Evolutionary conservation across 1,140 invertebrate genomes (phyloP).

Genomic region (Hypothenemus hampei): DNA sequence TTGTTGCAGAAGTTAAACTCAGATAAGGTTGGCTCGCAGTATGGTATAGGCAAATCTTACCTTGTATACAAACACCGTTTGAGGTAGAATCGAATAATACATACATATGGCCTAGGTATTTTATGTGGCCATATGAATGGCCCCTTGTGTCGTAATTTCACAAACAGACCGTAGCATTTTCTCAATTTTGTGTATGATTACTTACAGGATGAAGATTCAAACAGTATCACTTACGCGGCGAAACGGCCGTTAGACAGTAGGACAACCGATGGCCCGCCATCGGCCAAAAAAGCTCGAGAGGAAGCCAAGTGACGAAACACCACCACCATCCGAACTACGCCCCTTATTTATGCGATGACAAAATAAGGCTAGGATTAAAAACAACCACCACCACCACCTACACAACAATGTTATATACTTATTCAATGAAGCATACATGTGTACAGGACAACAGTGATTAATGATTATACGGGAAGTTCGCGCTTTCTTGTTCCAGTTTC

Average conservation of each 20-base stretch:
- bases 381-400: no score
- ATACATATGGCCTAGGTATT: no score
- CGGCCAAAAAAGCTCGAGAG: conserved; percentile 44
- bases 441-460: conserved; percentile 9
- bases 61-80: no score
- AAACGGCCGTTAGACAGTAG: conserved; percentile 41
- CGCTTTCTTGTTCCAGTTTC: neutral
- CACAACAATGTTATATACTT: conserved; percentile 12
- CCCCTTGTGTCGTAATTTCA: no score
- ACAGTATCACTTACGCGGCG: conserved; percentile 12
- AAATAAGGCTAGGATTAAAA: conserved; percentile 26
- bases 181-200: no score
- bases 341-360: conserved; percentile 34
- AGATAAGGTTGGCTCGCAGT: no score
- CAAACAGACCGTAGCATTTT: no score
- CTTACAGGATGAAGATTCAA: conserved; percentile 23
- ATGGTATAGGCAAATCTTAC: no score
- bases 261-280: conserved; percentile 33
- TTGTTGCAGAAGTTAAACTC: no score
- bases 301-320: conserved; percentile 45
- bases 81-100: no score
- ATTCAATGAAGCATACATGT: conserved; percentile 4
- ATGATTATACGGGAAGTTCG: conserved; percentile 9
- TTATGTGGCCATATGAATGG: no score
- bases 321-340: conserved; percentile 6